Evolutionary conservation across 2,113 vertebrate species (phyloP).

Genomic region (Rana temporaria): DNA sequence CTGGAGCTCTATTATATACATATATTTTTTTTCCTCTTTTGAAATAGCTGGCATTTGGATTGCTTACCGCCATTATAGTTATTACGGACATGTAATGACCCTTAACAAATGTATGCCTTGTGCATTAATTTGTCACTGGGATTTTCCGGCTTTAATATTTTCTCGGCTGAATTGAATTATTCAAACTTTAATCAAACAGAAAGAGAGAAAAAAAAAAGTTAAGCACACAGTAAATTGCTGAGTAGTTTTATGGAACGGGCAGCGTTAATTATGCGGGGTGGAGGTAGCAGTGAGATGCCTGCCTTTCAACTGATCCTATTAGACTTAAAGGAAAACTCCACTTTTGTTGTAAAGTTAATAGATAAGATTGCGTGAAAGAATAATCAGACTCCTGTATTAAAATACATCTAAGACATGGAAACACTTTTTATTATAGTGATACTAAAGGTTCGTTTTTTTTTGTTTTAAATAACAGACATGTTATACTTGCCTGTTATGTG

Average conservation of each 20-base stretch:
- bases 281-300: too few relatives aligned
- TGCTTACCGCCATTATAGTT: constrained; percentile 32
- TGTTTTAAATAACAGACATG: too few relatives aligned
- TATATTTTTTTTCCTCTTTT: constrained; percentile 25
- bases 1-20: constrained; percentile 3
- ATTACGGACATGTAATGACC: constrained; percentile 44
- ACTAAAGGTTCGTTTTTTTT: too few relatives aligned
- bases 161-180: constrained; percentile 13
- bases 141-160: constrained; percentile 28
- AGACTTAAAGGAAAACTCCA: too few relatives aligned
- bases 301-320: too few relatives aligned
- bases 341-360: too few relatives aligned
- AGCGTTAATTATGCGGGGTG: background rate
- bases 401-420: too few relatives aligned
- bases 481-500: too few relatives aligned
- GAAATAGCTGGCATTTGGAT: background rate
- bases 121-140: constrained; percentile 24
- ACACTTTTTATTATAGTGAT: too few relatives aligned
- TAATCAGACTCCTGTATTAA: too few relatives aligned
- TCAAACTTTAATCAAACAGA: constrained; percentile 6
- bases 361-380: too few relatives aligned
- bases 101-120: constrained; percentile 28
- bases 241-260: background rate
- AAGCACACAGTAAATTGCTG: background rate
- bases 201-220: background rate